Evolutionary conservation across 2,888 invertebrate species (phyloP).

Genomic region (Pterostichus madidus): DNA sequence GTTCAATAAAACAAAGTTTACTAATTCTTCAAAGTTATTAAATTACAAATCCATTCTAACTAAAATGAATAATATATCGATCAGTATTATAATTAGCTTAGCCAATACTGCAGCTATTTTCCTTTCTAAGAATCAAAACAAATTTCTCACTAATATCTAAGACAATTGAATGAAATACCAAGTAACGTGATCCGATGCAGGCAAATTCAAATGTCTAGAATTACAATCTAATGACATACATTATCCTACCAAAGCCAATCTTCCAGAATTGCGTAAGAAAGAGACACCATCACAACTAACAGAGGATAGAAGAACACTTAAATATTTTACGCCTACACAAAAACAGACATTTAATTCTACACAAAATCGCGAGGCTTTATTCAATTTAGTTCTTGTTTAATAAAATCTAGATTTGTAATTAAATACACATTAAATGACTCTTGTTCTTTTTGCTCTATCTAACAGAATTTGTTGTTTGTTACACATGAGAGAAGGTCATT

Average conservation of each 20-base stretch:
- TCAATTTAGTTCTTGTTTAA: slow-evolving; percentile 14
- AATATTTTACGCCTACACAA: slow-evolving; percentile 42
- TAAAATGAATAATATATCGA: too few relatives aligned
- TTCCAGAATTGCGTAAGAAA: slow-evolving; percentile 3
- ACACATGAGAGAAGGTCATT: slow-evolving; percentile 17
- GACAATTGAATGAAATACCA: slow-evolving; percentile 27
- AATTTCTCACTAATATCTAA: background rate
- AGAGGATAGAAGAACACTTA: slow-evolving; percentile 14
- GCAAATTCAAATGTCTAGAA: slow-evolving; percentile 41
- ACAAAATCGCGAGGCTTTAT: slow-evolving; percentile 29
- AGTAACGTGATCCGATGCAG: slow-evolving; percentile 30
- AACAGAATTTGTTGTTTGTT: slow-evolving; percentile 6
- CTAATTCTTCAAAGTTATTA: too few relatives aligned
- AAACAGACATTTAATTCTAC: slow-evolving; percentile 5
- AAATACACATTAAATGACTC: slow-evolving; percentile 33
- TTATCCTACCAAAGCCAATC: slow-evolving; percentile 14
- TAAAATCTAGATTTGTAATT: slow-evolving; percentile 36
- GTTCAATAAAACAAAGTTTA: too few relatives aligned
- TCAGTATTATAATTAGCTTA: too few relatives aligned
- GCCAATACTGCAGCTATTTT: background rate
- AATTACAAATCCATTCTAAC: too few relatives aligned
- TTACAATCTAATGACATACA: slow-evolving; percentile 14
- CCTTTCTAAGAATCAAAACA: background rate
- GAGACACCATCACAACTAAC: background rate
- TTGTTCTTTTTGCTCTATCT: slow-evolving; percentile 11